A percentile compares a stretch with the other conserved stretches of the same genome.
These are phyloP conservation scores for Balaenoptera acutorostrata DNA, from an alignment of 2,113 vertebrate genomes.

Conservation along the genomic window DNA sequence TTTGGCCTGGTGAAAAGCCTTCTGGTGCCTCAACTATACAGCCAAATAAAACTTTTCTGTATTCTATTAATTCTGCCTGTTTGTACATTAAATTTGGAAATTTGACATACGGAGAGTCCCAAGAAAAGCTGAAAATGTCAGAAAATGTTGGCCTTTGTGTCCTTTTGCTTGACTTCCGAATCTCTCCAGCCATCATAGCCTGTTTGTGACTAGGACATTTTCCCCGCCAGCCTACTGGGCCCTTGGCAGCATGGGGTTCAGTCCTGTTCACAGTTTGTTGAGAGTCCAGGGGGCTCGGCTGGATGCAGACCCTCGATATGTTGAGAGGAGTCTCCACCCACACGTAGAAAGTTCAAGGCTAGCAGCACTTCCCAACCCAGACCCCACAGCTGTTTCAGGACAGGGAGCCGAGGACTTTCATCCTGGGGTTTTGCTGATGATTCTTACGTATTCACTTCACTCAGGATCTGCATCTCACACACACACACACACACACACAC, in stretches of 20 bases:
- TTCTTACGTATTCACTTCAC: not conserved
- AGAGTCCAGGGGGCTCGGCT: not conserved
- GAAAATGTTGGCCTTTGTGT: not conserved
- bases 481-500: too few species aligned
- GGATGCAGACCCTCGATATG: not conserved
- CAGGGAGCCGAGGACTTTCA: not conserved
- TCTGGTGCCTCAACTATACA: not conserved
- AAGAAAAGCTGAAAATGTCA: not conserved
- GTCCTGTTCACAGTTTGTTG: not conserved
- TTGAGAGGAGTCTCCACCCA: not conserved
- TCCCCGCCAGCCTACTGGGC: not conserved
- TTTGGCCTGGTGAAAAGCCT: not conserved
- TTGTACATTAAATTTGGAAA: not conserved
- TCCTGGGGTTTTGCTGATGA: not conserved
- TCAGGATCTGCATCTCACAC: not conserved
- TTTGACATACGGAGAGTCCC: not conserved
- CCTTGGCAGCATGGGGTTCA: not conserved
- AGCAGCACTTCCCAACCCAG: fast-evolving
- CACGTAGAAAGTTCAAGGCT: not conserved
- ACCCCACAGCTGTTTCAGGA: not conserved
- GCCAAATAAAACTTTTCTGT: not conserved
- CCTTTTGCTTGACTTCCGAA: not conserved
- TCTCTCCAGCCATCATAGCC: not conserved
- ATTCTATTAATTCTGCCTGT: not conserved
- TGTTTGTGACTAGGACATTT: not conserved